Evolutionary conservation across 2,113 vertebrate genomes (phyloP).

Genomic region (Albula glossodonta): DNA sequence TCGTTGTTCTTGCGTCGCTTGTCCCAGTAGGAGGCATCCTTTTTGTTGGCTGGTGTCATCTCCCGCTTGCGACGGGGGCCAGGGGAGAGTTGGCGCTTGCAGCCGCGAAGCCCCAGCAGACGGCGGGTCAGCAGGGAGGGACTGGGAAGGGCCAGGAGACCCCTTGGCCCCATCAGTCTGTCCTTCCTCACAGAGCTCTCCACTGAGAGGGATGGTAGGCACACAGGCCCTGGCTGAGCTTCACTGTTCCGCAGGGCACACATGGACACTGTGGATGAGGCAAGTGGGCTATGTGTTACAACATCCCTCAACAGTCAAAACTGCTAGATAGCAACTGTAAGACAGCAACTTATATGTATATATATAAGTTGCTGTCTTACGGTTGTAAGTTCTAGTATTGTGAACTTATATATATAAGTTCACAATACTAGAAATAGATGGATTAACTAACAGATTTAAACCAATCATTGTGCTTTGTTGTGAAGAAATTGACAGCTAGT

Average conservation of each 20-base stretch:
- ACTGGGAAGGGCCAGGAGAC: not conserved
- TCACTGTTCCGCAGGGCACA: slow-evolving; percentile 29
- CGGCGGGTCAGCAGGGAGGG: slow-evolving; percentile 33
- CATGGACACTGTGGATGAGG: slow-evolving; percentile 40
- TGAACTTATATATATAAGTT: no score
- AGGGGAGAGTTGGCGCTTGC: slow-evolving; percentile 8
- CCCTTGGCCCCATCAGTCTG: not conserved
- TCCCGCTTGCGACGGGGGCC: slow-evolving; percentile 55
- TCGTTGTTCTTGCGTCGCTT: slow-evolving; percentile 72
- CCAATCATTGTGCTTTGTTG: no score
- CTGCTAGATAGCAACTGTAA: not conserved
- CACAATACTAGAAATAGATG: no score
- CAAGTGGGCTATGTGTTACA: not conserved
- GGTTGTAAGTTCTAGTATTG: no score
- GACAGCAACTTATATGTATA: no score
- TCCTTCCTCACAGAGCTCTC: slow-evolving; percentile 30
- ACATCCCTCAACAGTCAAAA: not conserved
- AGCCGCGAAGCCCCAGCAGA: slow-evolving; percentile 30
- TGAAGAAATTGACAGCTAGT: no score
- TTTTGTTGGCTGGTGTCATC: slow-evolving; percentile 59
- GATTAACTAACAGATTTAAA: no score
- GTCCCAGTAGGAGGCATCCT: slow-evolving; percentile 70
- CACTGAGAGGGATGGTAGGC: slow-evolving; percentile 32
- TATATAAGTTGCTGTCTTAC: no score
- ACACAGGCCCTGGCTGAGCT: not conserved